Evolutionary conservation across 2,888 invertebrate genomes (phyloP).

Genomic region (Gymnocheta viridis): DNA sequence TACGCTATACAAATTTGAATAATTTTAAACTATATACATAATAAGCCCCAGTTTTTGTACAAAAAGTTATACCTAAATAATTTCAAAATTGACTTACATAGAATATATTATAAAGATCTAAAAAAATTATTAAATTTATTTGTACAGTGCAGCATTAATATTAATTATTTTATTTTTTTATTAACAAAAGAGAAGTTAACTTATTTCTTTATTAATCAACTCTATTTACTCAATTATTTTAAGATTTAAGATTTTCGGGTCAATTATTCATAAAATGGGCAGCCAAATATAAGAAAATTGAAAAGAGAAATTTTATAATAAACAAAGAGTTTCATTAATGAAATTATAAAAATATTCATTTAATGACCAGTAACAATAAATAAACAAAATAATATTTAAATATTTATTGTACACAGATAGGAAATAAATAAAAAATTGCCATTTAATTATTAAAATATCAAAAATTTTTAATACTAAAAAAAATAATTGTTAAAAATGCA

Average conservation of each 20-base stretch:
- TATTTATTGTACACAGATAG: conserved; percentile 1
- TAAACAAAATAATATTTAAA: conserved; percentile 16
- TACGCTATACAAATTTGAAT: too few relatives aligned
- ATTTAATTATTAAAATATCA: conserved; percentile 36
- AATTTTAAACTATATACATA: too few relatives aligned
- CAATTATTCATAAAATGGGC: conserved; percentile 57
- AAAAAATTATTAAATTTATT: too few relatives aligned
- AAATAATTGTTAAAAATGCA: conserved; percentile 36
- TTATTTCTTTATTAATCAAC: background rate
- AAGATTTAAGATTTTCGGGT: conserved; percentile 49
- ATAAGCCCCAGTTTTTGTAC: too few relatives aligned
- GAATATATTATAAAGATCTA: too few relatives aligned
- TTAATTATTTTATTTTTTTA: too few relatives aligned
- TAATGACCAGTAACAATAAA: conserved; percentile 53
- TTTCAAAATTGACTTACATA: too few relatives aligned
- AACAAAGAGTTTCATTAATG: conserved; percentile 49
- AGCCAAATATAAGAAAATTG: conserved; percentile 12
- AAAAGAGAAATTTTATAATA: background rate
- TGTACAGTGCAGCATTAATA: too few relatives aligned
- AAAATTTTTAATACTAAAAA: background rate
- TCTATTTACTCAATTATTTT: background rate
- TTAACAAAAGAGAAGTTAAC: background rate
- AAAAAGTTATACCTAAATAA: too few relatives aligned
- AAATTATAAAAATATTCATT: conserved; percentile 28
- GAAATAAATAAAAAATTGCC: conserved; percentile 30